These are phyloP conservation scores for Porites lobata DNA, from an alignment of 92 coral and sea anemone genomes.

Conservation along the genomic window DNA sequence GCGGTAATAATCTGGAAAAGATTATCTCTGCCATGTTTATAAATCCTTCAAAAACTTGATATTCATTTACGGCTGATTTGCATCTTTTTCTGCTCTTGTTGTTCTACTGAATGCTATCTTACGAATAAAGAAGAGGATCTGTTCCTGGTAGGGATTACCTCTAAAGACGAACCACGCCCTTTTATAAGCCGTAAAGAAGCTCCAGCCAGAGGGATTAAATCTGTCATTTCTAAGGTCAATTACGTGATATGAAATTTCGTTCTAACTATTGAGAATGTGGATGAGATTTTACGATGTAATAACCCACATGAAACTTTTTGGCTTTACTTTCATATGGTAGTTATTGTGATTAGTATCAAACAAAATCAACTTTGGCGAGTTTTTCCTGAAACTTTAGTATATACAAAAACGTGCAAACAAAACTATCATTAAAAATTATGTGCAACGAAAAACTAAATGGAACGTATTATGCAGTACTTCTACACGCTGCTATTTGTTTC, in stretches of 20 bases:
- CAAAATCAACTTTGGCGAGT: background rate
- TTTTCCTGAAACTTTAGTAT: background rate
- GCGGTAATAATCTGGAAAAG: constrained; percentile 35
- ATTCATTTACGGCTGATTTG: background rate
- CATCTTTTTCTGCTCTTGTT: background rate
- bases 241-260: too few species aligned
- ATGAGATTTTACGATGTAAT: background rate
- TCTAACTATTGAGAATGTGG: too few species aligned
- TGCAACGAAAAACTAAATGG: too few species aligned
- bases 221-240: background rate
- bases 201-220: background rate
- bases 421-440: too few species aligned
- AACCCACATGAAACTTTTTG: too few species aligned
- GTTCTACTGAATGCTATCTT: background rate
- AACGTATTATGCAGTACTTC: too few species aligned
- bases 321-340: too few species aligned
- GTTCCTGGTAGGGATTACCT: background rate
- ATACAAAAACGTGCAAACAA: too few species aligned
- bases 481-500: too few species aligned
- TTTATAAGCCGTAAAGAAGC: background rate
- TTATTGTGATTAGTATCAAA: too few species aligned
- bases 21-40: constrained; percentile 11
- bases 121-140: background rate
- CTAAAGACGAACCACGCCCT: constrained; percentile 19
- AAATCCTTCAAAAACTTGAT: background rate